These are phyloP conservation scores for Dicycla oo DNA, from an alignment of 2,888 invertebrate genomes.

Conservation along the genomic window DNA sequence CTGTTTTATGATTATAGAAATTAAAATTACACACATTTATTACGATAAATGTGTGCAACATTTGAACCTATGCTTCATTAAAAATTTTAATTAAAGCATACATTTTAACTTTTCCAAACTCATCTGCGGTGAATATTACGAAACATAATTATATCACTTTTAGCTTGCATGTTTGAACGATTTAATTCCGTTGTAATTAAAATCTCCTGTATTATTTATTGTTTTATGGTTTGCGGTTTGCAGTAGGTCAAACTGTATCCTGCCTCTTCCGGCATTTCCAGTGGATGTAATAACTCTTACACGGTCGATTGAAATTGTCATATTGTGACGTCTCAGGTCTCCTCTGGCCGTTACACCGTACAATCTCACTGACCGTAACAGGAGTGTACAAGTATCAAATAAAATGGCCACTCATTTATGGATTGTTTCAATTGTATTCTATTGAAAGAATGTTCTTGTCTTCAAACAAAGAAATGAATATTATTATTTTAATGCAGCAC, in stretches of 20 bases:
- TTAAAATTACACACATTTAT: neutral
- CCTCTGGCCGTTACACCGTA: neutral
- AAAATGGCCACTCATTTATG: neutral
- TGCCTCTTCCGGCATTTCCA: neutral
- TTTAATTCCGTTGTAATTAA: constrained; percentile 7
- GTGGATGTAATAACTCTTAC: neutral
- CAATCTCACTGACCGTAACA: constrained; percentile 10
- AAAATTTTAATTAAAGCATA: constrained; percentile 14
- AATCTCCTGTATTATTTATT: constrained; percentile 17
- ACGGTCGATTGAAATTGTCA: constrained; percentile 5
- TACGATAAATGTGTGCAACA: too few relatives aligned
- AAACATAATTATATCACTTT: neutral
- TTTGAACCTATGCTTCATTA: neutral
- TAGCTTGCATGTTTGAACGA: neutral
- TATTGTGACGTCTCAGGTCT: constrained; percentile 1
- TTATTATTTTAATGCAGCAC: neutral
- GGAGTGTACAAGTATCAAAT: neutral
- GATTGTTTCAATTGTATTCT: neutral
- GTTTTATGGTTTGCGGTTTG: constrained; percentile 12
- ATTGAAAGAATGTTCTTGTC: neutral
- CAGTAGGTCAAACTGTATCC: neutral
- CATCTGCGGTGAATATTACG: constrained; percentile 7
- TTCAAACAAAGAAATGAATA: neutral
- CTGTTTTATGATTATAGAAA: neutral
- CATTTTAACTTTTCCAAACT: neutral